Conservation (phyloP, 2,113 vertebrate genomes). For the Spea multiplicata region DNA sequence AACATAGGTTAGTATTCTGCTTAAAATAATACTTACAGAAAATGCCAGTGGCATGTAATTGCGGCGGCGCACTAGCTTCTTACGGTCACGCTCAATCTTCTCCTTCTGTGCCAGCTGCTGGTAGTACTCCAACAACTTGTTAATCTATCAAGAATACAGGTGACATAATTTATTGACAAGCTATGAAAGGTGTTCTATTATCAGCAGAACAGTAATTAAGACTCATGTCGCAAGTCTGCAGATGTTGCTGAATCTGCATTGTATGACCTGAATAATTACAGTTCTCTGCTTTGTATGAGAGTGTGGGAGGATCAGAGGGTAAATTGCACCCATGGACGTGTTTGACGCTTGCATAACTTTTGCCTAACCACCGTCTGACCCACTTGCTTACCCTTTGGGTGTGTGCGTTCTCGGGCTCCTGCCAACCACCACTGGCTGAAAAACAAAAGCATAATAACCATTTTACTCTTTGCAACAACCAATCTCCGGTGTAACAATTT, state of each 20-base stretch:
- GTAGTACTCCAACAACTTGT: conserved; percentile 96
- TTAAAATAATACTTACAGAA: conserved; percentile 75
- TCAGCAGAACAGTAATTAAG: no score
- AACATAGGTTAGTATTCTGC: neutral
- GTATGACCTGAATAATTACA: no score
- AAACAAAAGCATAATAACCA: conserved; percentile 47
- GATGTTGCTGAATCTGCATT: no score
- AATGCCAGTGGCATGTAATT: conserved; percentile 94
- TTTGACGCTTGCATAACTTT: neutral
- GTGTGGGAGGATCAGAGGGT: neutral
- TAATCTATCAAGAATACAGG: conserved; percentile 73
- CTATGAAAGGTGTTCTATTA: no score
- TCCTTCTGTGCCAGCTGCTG: conserved; percentile 96
- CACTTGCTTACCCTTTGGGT: conserved; percentile 81
- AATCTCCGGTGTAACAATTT: no score
- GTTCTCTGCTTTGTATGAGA: neutral
- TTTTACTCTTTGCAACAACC: no score
- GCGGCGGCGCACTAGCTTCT: conserved; percentile 90
- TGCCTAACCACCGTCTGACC: neutral
- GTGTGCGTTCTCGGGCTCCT: conserved; percentile 93
- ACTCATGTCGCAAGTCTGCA: no score
- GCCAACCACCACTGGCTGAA: conserved; percentile 96
- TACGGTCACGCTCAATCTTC: conserved; percentile 92
- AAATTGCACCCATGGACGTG: neutral
- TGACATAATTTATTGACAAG: no score